phyloP scores from a whole-genome alignment of 2,113 vertebrate genomes.

The Menura novaehollandiae region DNA sequence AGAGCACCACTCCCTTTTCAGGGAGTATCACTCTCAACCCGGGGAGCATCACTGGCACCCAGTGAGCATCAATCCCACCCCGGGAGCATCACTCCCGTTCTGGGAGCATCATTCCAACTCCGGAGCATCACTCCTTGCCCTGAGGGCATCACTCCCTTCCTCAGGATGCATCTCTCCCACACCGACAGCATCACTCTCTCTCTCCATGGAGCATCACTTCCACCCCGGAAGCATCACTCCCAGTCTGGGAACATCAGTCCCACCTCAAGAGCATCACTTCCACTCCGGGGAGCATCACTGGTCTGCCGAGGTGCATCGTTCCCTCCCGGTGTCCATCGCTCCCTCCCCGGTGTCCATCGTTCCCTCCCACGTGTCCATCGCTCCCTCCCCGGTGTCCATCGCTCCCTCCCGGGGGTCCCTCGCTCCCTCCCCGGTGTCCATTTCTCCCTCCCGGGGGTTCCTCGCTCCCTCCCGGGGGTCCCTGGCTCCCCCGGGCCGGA shows the following conservation, averaged over 20 bases:
- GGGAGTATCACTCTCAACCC: not conserved
- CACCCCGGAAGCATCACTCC: not conserved
- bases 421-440: not conserved
- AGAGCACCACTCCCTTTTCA: not conserved
- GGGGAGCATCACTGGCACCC: too few relatives aligned
- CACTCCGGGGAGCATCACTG: not conserved
- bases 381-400: not conserved
- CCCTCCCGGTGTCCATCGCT: accelerated
- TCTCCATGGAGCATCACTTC: not conserved
- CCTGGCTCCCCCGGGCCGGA: not conserved
- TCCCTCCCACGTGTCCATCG: accelerated
- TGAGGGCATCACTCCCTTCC: not conserved
- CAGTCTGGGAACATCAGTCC: too few relatives aligned
- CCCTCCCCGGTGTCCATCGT: accelerated
- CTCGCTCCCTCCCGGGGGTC: not conserved
- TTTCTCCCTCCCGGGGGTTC: too few relatives aligned
- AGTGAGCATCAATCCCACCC: too few relatives aligned
- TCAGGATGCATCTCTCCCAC: not conserved
- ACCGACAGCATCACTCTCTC: not conserved
- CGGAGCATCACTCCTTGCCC: not conserved
- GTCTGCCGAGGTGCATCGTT: accelerated
- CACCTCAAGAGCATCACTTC: not conserved
- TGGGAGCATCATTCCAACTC: too few relatives aligned
- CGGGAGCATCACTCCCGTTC: too few relatives aligned
- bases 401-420: accelerated